phyloP scores from a whole-genome alignment of 2,113 vertebrate species.

The Anoplopoma fimbria region DNA sequence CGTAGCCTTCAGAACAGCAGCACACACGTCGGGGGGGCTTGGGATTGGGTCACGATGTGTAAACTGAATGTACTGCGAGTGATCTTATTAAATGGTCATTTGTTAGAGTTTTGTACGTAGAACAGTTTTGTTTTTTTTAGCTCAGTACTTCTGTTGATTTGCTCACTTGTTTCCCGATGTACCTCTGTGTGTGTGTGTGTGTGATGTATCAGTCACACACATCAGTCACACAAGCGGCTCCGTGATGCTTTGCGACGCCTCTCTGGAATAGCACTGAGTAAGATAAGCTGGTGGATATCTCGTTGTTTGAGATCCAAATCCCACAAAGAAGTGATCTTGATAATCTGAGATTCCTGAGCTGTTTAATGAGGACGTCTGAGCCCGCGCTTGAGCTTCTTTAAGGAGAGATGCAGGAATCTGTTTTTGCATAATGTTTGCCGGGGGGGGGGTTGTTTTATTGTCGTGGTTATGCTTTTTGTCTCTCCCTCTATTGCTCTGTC shows the following conservation, averaged over 20 bases:
- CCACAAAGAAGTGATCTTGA: slow-evolving; percentile 12
- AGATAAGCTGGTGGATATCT: slow-evolving; percentile 20
- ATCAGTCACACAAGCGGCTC: background rate
- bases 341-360: slow-evolving; percentile 29
- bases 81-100: slow-evolving; percentile 65
- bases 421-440: slow-evolving; percentile 35
- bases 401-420: slow-evolving; percentile 7
- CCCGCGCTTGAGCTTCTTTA: slow-evolving; percentile 39
- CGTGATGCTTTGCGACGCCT: background rate
- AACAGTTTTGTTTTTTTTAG: background rate
- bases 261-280: slow-evolving; percentile 5
- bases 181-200: background rate
- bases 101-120: slow-evolving; percentile 43
- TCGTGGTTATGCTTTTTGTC: slow-evolving; percentile 14
- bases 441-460: slow-evolving; percentile 29
- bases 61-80: slow-evolving; percentile 43
- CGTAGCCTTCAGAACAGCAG: slow-evolving; percentile 8
- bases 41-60: slow-evolving; percentile 32
- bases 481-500: background rate
- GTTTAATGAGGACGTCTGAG: slow-evolving; percentile 31
- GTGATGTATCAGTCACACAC: background rate
- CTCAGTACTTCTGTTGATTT: background rate
- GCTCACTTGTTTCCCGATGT: background rate
- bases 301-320: slow-evolving; percentile 38
- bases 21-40: background rate